A percentile compares a stretch with the other conserved stretches of the same genome.
phyloP scores from a whole-genome alignment of 2,888 invertebrate species.

The Apodemia mormo region DNA sequence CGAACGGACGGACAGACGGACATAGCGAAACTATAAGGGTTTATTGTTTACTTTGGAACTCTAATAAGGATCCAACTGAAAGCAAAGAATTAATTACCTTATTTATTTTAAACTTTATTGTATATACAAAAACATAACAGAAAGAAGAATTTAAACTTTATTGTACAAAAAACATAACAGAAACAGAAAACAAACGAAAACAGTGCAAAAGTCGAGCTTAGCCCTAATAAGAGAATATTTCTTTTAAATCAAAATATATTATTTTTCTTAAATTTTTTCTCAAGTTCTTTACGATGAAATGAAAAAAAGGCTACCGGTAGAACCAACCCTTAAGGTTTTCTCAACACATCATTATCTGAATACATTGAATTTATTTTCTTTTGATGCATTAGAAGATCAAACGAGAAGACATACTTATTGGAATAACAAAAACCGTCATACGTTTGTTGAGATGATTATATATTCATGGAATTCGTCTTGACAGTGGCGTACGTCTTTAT shows the following conservation, averaged over 20 bases:
- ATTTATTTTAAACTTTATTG: no score
- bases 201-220: no score
- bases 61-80: no score
- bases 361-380: slow-evolving; percentile 11
- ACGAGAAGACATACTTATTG: neutral
- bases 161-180: no score
- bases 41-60: no score
- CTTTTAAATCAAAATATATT: neutral
- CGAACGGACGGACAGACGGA: no score
- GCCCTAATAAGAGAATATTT: no score
- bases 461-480: slow-evolving; percentile 3
- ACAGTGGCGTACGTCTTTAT: neutral
- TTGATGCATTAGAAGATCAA: slow-evolving; percentile 13
- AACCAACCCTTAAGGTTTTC: neutral
- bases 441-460: slow-evolving; percentile 4
- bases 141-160: no score
- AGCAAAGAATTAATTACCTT: no score
- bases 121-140: no score
- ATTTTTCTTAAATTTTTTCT: neutral
- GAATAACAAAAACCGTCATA: slow-evolving; percentile 3
- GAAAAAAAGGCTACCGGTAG: neutral
- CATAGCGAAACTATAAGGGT: no score
- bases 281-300: neutral
- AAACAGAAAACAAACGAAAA: no score
- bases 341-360: neutral